Evolutionary conservation across 2,888 invertebrate species (phyloP).

Genomic region (Euspilapteryx auroguttella): DNA sequence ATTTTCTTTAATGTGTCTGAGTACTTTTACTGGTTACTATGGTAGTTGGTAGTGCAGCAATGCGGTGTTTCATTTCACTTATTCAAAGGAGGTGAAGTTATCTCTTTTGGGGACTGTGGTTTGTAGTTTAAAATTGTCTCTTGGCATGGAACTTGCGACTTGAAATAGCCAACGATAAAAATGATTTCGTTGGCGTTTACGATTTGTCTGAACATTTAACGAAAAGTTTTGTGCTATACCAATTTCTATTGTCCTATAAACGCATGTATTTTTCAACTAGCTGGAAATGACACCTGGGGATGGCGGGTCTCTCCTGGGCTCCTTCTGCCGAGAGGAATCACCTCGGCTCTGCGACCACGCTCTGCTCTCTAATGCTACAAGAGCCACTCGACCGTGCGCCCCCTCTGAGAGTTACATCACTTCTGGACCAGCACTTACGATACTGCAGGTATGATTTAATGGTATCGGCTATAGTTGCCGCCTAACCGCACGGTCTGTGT

Average conservation of each 20-base stretch:
- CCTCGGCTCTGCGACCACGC: conserved; percentile 77
- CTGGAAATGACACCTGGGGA: conserved; percentile 36
- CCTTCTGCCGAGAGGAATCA: conserved; percentile 77
- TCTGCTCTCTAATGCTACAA: conserved; percentile 69
- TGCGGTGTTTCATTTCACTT: conserved; percentile 57
- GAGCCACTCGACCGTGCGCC: conserved; percentile 72
- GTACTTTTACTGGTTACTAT: conserved; percentile 46
- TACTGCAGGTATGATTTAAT: conserved; percentile 69
- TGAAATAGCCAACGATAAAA: too few relatives aligned
- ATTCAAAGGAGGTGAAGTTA: too few relatives aligned
- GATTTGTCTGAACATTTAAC: too few relatives aligned
- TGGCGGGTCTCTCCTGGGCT: conserved; percentile 66
- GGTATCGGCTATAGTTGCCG: too few relatives aligned
- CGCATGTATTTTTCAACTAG: too few relatives aligned
- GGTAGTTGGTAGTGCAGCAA: conserved; percentile 39
- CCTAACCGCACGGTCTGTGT: too few relatives aligned
- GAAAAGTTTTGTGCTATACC: too few relatives aligned
- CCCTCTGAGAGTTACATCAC: conserved; percentile 78
- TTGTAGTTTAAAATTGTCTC: too few relatives aligned
- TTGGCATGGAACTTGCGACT: too few relatives aligned
- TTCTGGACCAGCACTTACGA: conserved; percentile 71
- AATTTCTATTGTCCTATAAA: too few relatives aligned
- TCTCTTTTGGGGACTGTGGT: too few relatives aligned
- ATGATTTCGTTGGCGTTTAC: too few relatives aligned
- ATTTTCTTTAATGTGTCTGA: conserved; percentile 61